phyloP scores from a whole-genome alignment of 2,113 vertebrate genomes.

The Macaca fascicularis region T2T-MFA8v1.1 NC_088394.1:85115001-85115500 shows the following conservation, averaged over 20 bases:
- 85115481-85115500: constrained; percentile 81
- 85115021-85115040: too few species aligned
- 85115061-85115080: too few species aligned
- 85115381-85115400: constrained; percentile 81
- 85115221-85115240: not conserved
- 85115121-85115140: constrained; percentile 87
- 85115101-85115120: constrained; percentile 82
- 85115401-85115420: constrained; percentile 84
- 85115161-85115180: constrained; percentile 88
- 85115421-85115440: constrained; percentile 86
- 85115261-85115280: too few species aligned
- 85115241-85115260: too few species aligned
- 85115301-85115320: too few species aligned
- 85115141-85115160: constrained; percentile 81
- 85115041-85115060: too few species aligned
- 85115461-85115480: constrained; percentile 84
- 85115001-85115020: not conserved
- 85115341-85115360: constrained; percentile 84
- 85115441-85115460: constrained; percentile 84
- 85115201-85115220: constrained; percentile 44
- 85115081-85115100: too few species aligned
- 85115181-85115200: constrained; percentile 71
- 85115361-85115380: constrained; percentile 85
- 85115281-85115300: too few species aligned
- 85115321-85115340: constrained; percentile 71